These are phyloP conservation scores for Pyrgilauda ruficollis DNA, from an alignment of 2,113 vertebrate species.

Conservation along the genomic window DNA sequence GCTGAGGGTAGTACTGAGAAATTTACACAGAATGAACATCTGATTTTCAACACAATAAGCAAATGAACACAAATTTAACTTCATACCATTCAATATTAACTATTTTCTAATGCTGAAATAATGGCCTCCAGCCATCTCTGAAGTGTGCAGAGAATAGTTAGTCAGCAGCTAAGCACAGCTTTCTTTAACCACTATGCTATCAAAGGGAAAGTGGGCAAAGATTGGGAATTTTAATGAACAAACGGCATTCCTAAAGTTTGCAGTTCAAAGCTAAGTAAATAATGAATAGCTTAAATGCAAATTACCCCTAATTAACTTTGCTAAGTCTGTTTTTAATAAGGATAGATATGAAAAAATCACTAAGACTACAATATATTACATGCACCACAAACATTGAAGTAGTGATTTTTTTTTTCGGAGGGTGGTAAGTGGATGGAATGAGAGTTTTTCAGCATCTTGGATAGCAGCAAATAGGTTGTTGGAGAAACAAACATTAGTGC, in stretches of 20 bases:
- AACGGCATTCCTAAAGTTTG: conserved; percentile 60
- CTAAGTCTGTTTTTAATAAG: conserved; percentile 54
- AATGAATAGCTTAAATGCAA: conserved; percentile 62
- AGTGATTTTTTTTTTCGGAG: conserved; percentile 9
- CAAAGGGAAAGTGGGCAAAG: conserved; percentile 61
- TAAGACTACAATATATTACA: conserved; percentile 11
- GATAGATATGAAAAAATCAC: conserved; percentile 52
- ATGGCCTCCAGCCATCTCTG: conserved; percentile 44
- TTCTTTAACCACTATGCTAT: conserved; percentile 46
- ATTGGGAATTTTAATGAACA: conserved; percentile 65
- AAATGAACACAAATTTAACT: conserved; percentile 51
- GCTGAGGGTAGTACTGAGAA: conserved; percentile 9
- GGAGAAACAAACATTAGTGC: neutral
- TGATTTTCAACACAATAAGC: conserved; percentile 30
- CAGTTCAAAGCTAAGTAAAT: conserved; percentile 69
- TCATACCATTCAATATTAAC: conserved; percentile 53
- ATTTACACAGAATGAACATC: neutral
- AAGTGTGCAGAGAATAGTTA: conserved; percentile 51
- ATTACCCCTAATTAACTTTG: conserved; percentile 62
- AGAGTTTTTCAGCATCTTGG: neutral
- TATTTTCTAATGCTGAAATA: conserved; percentile 51
- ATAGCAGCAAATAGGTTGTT: neutral
- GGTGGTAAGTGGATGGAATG: neutral
- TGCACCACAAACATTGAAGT: conserved; percentile 17
- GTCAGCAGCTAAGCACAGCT: conserved; percentile 52